Base-by-base conservation (phyloP, 2,888 invertebrate species). In the Meloe dianella region DNA sequence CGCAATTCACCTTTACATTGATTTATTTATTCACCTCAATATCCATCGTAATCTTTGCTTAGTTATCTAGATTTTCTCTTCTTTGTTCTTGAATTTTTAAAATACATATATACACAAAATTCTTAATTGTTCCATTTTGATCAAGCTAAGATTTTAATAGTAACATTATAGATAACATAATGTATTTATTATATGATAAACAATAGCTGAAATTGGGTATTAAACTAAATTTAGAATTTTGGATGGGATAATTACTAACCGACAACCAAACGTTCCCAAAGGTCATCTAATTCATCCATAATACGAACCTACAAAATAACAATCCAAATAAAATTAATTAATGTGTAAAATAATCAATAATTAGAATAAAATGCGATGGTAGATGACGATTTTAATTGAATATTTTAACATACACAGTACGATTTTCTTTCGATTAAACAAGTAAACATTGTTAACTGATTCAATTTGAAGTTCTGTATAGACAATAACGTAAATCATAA, bases 221-320 rank as follows among this genome's bases (percentile, higher is more conserved):
- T 24, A 14, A 54, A 24, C 22, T 51, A 51, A 51, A 51, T 51
- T 54, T 54, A 14, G 12, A 54, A 54, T 54, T 54, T 54, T 5
- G 12, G 22, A 24, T 54, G 1, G 54, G 54, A 54, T 54, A 54
- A 54, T 54, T 54, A 54, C 14, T 24, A 24, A 24, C 22, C 2
- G 24, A 47, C 47, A 20, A 9, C 9, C 47, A 47, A 47, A 47
- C 5, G 7, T 24, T 54, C 54, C 54, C 54, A 54, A 24, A 22
- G 54, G 54, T 24, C 24, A 3, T 24, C 54, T 54, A 24, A 54
- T 14, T 54, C 54, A 24, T 1, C 54, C 24, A 4, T 1, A 24
- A 54, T 24, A 54, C 6, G 54, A 54, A 54, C 20, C 20, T 47
- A 41, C 2, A 41, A 6, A 54, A 54, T 12, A n/a, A 32, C 27